Evolutionary conservation across 2,888 invertebrate species (phyloP), one percentile per base, ranked within the genome.

Genomic region (Calliphora vomitoria): DNA sequence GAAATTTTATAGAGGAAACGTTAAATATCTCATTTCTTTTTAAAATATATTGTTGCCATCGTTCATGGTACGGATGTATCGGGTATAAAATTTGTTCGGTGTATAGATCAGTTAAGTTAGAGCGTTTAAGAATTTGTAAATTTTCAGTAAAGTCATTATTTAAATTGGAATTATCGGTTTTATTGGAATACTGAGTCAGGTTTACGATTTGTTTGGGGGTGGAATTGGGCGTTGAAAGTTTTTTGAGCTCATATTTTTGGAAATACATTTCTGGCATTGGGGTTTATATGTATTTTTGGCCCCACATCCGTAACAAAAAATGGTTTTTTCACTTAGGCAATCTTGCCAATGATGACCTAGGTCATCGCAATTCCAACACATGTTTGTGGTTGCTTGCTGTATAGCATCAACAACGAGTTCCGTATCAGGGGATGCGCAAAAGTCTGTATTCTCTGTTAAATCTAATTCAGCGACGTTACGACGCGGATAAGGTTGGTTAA

Each of bases 381-480:
- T 53, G 5, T 18, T 18, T 0, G 3, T n/a, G 6, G 5, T 18
- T 1, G 18, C 0, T n/a, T 8, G 8, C 8, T 18, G 58, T 6
- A 25, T 18, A 0, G 41, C 58, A 69, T 69, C 31, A 5, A 68
- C 69, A n/a, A 20, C 4, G 6, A 25, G 20, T 20, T 44, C 44
- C 0, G 44, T 3, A 4, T 44, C 41, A 18, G 38, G 6, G 13
- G 25, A 11, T n/a, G 25, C 50, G 31, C 10, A 31, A 35, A n/a
- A 1, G 0, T 69, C 10, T 5, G 13, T 31, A 25, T 31, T 50
- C 15, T 50, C 50, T 8, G 5, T 8, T 3, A 31, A 31, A 35
- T 69, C 50, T n/a, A 69, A 50, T 25, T 69, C 69, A 31, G 69
- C 31, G 4, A 69, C n/a, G 35, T 69, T 50, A 8, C 50, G 25